Base-by-base conservation (phyloP, 1,140 invertebrate genomes). In the Drosophila trapezifrons region DNA sequence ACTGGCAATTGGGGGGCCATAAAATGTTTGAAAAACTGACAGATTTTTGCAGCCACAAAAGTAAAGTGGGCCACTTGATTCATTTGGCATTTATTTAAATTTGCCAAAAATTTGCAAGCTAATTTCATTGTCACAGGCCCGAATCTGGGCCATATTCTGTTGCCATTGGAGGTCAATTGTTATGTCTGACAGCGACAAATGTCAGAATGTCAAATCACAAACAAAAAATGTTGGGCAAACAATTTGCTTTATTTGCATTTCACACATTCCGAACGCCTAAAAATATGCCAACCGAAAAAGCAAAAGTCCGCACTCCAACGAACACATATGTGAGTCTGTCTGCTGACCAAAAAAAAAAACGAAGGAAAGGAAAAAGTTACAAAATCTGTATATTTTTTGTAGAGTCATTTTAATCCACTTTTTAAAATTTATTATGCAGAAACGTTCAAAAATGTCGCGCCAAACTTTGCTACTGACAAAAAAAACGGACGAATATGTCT, bases 351-450 rank as follows among this genome's bases (percentile, higher is more conserved):
- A 43, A 52, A 42, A 37, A 63, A 59, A 35, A 37, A 54, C 38
- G 27, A 20, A 43, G 37, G 43, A 29, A 59, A 29, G 25, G 32
- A 47, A 47, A 37, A 37, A 35, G 43, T 38, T 29, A 43, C 38
- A 20, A 40, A 77, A 74, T 77, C 60, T 80, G 57, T 74, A 25
- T 80, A 64, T 76, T 66, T 67, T 65, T 69, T 72, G 37, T 27
- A 20, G 9, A 58, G 66, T 51, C 66, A 79, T 80, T 85, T 84
- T 85, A 85, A 84, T 79, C 80, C 80, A 84, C 76, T 84, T 83
- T 83, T 80, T 49, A 80, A 60, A 83, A 83, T 84, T 83, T 84
- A 80, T 84, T 85, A 85, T 85, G 77, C 81, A 84, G 77, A 85
- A 85, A 74, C 73, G 73, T 42, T 85, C 80, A 56, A 58, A 84